Evolutionary conservation across 2,797 vertebrate genomes (phyloP).

Genomic region (Sylvia borin): DNA sequence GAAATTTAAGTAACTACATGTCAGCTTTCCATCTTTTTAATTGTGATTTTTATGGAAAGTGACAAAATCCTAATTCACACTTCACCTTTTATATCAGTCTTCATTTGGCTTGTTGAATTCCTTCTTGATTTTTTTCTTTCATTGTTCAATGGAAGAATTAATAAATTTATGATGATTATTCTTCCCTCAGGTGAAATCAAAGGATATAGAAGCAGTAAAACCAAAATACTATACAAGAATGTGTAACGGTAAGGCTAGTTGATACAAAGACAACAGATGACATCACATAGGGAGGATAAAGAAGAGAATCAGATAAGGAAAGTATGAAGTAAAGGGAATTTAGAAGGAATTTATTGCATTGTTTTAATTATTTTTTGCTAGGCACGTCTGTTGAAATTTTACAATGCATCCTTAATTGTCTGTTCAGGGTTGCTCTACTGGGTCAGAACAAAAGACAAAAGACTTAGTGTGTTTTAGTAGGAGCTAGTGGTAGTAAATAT

Average conservation of each 20-base stretch:
- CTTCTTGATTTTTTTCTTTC: background rate
- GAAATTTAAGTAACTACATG: background rate
- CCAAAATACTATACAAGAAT: background rate
- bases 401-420: background rate
- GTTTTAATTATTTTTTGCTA: background rate
- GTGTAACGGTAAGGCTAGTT: background rate
- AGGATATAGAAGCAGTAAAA: conserved; percentile 6
- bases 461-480: background rate
- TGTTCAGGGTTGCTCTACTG: background rate
- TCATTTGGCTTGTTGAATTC: background rate
- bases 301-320: conserved; percentile 42
- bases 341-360: background rate
- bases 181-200: background rate
- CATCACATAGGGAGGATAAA: background rate
- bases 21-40: background rate
- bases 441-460: background rate
- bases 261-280: conserved; percentile 26
- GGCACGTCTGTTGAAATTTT: background rate
- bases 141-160: background rate
- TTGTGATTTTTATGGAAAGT: background rate
- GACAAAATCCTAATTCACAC: background rate
- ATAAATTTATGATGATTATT: conserved; percentile 6
- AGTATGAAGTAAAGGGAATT: conserved; percentile 8
- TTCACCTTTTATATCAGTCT: background rate
- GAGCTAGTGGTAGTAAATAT: background rate